A percentile compares a stretch with the other conserved stretches of the same genome.
These are phyloP conservation scores for Gibbula magus DNA, from an alignment of 2,888 invertebrate species.

Conservation along the genomic window DNA sequence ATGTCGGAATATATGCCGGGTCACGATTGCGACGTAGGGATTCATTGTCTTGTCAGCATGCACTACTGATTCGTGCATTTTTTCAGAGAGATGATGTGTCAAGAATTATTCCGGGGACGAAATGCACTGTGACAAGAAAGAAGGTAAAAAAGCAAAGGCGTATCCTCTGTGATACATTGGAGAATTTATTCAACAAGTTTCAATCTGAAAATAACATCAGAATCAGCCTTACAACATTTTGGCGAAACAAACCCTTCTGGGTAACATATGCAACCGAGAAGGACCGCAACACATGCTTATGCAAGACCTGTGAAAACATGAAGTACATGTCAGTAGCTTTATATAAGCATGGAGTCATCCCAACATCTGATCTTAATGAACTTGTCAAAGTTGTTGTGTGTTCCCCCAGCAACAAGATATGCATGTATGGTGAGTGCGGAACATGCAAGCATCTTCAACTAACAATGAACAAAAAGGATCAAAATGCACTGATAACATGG, in stretches of 20 bases:
- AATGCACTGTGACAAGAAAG: too few relatives aligned
- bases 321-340: constrained; percentile 33
- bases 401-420: constrained; percentile 25
- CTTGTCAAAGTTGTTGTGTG: constrained; percentile 28
- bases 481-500: constrained; percentile 19
- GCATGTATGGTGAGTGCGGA: constrained; percentile 35
- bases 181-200: too few relatives aligned
- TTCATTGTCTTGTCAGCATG: too few relatives aligned
- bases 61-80: too few relatives aligned
- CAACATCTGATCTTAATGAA: constrained; percentile 24
- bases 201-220: too few relatives aligned
- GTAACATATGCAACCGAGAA: constrained; percentile 25
- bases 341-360: constrained; percentile 18
- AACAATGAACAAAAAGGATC: not conserved
- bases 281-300: constrained; percentile 41
- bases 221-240: constrained; percentile 36
- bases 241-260: constrained; percentile 37
- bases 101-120: too few relatives aligned
- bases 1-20: too few relatives aligned
- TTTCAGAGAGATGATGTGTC: too few relatives aligned
- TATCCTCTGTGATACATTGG: too few relatives aligned
- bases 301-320: constrained; percentile 39
- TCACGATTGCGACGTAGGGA: too few relatives aligned
- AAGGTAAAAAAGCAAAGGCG: too few relatives aligned
- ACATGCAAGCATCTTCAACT: constrained; percentile 24